A percentile compares a stretch with the other conserved stretches of the same genome.
phyloP scores from a whole-genome alignment of 1,140 invertebrate genomes.

The Scaptomyza pallida region DNA sequence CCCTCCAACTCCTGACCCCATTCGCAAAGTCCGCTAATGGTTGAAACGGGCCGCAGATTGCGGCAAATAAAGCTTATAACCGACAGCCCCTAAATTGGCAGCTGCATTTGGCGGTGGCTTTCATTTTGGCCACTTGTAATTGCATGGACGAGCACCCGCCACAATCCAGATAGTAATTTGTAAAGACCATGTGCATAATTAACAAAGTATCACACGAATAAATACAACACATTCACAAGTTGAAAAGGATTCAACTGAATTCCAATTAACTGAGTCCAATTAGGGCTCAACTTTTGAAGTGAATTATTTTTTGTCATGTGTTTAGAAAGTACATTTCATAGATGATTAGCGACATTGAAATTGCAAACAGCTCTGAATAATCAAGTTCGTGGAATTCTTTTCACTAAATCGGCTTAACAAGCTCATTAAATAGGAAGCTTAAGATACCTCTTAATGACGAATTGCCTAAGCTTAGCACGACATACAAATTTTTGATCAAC shows the following conservation, averaged over 20 bases:
- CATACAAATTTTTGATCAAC: too few species aligned
- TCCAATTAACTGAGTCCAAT: not conserved
- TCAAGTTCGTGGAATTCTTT: too few species aligned
- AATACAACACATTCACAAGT: not conserved
- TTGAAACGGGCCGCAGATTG: slow-evolving; percentile 27
- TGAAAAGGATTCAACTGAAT: not conserved
- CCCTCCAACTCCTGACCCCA: not conserved
- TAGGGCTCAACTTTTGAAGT: not conserved
- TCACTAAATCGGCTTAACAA: not conserved
- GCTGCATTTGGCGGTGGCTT: slow-evolving; percentile 62
- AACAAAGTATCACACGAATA: not conserved
- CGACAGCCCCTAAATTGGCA: slow-evolving; percentile 34
- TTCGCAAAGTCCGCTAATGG: slow-evolving; percentile 44
- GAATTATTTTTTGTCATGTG: not conserved
- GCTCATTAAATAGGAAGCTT: not conserved
- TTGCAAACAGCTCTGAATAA: too few species aligned
- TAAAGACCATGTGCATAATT: not conserved
- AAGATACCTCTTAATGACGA: not conserved
- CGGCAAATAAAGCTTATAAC: slow-evolving; percentile 45
- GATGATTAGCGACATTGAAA: not conserved
- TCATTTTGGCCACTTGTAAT: slow-evolving; percentile 28
- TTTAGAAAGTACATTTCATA: not conserved
- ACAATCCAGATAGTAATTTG: not conserved
- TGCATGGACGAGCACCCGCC: not conserved
- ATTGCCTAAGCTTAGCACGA: not conserved